Evolutionary conservation across 1,140 invertebrate species (phyloP).

Genomic region (Onthophagus taurus): DNA sequence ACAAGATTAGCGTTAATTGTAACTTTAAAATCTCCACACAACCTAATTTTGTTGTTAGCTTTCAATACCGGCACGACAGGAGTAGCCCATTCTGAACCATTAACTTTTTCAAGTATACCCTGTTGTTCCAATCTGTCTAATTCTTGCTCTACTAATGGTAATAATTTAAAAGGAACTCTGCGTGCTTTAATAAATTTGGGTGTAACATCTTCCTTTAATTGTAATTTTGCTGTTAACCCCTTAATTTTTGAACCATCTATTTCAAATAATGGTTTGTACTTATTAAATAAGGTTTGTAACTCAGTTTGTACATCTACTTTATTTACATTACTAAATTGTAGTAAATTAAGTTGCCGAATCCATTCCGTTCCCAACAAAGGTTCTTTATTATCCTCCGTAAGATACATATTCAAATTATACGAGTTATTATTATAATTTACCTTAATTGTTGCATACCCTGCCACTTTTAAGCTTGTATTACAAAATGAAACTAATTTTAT

Average conservation of each 20-base stretch:
- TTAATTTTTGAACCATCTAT: conserved; percentile 5
- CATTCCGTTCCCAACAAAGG: too few relatives aligned
- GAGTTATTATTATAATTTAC: too few relatives aligned
- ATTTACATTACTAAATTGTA: too few relatives aligned
- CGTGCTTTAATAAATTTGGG: conserved; percentile 10
- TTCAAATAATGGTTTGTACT: conserved; percentile 10
- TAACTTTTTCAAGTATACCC: conserved; percentile 13
- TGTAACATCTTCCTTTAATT: background rate
- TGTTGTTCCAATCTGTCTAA: conserved; percentile 5
- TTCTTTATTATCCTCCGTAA: too few relatives aligned
- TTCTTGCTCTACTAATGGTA: conserved; percentile 6
- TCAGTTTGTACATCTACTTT: too few relatives aligned
- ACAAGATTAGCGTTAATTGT: conserved; percentile 7
- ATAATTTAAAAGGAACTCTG: conserved; percentile 2
- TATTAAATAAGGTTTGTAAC: too few relatives aligned
- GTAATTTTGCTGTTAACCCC: conserved; percentile 3
- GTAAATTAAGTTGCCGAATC: too few relatives aligned
- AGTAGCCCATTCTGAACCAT: conserved; percentile 19
- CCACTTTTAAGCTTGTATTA: conserved; percentile 5
- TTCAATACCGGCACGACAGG: conserved; percentile 19
- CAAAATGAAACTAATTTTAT: conserved; percentile 6
- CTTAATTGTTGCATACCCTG: conserved; percentile 6
- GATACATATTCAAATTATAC: too few relatives aligned
- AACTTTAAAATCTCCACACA: conserved; percentile 21
- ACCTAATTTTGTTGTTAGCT: conserved; percentile 12